phyloP scores from a whole-genome alignment of 1,140 invertebrate genomes.

The Vanessa atalanta region DNA sequence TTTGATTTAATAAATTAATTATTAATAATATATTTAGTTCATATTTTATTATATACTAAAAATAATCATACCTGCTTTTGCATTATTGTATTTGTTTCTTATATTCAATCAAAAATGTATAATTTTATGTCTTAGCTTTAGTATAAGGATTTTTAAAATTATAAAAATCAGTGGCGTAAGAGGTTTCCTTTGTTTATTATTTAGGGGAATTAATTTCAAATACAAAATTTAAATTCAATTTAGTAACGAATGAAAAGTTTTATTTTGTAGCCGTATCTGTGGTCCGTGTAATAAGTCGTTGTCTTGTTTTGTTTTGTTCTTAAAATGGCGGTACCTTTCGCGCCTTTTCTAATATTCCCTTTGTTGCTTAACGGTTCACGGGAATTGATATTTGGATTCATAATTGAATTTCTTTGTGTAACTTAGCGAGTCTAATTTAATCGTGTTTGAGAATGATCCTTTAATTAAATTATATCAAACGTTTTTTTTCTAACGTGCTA shows the following conservation, averaged over 20 bases:
- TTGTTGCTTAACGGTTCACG: constrained; percentile 7
- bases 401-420: constrained; percentile 16
- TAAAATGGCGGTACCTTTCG: not conserved
- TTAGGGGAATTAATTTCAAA: not conserved
- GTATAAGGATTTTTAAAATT: too few species aligned
- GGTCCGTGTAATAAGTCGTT: not conserved
- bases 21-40: too few species aligned
- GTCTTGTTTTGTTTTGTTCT: constrained; percentile 8
- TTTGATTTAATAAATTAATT: too few species aligned
- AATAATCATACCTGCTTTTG: too few species aligned
- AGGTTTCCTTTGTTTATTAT: too few species aligned
- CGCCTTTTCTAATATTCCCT: not conserved
- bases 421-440: constrained; percentile 1
- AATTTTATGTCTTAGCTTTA: too few species aligned
- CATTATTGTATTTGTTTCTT: too few species aligned
- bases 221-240: not conserved
- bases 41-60: too few species aligned
- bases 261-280: not conserved
- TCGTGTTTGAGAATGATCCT: constrained; percentile 4
- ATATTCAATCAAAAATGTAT: too few species aligned
- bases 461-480: constrained; percentile 3
- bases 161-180: too few species aligned
- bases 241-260: constrained; percentile 7
- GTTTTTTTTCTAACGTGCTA: not conserved
- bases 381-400: constrained; percentile 3